These are phyloP conservation scores for Trimorus sp. DNA, from an alignment of 2,888 invertebrate genomes.

Conservation along the genomic window DNA sequence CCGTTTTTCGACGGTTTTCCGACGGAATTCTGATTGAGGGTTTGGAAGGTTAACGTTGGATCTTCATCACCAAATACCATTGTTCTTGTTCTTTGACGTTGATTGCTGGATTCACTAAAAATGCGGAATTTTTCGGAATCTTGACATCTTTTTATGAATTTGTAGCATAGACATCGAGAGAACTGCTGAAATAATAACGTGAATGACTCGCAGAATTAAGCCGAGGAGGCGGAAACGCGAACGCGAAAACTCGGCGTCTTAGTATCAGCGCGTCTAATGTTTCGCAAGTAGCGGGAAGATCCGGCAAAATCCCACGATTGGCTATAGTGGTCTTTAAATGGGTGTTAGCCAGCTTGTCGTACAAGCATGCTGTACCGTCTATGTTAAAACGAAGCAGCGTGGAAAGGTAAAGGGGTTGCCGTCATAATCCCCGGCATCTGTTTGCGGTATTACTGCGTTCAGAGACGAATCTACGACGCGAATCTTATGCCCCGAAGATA, in stretches of 20 bases:
- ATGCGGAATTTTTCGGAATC: not conserved
- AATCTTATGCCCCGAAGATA: slow-evolving; percentile 56
- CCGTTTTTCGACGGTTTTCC: too few relatives aligned
- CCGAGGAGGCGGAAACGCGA: slow-evolving; percentile 15
- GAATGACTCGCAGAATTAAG: slow-evolving; percentile 27
- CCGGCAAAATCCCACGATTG: slow-evolving; percentile 69
- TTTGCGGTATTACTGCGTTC: slow-evolving; percentile 77
- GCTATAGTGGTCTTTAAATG: slow-evolving; percentile 70
- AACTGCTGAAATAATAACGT: slow-evolving; percentile 14
- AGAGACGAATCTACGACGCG: slow-evolving; percentile 74
- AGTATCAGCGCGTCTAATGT: slow-evolving; percentile 46
- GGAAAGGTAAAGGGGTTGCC: slow-evolving; percentile 73
- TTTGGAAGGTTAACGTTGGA: too few relatives aligned
- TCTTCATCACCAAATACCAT: too few relatives aligned
- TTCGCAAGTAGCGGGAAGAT: slow-evolving; percentile 66
- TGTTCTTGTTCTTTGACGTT: too few relatives aligned
- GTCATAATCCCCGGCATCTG: slow-evolving; percentile 77
- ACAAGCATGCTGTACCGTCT: slow-evolving; percentile 64
- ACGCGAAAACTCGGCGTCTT: slow-evolving; percentile 25
- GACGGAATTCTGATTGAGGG: too few relatives aligned
- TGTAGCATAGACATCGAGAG: not conserved
- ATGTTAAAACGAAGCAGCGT: slow-evolving; percentile 71
- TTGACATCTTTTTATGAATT: too few relatives aligned
- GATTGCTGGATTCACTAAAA: not conserved
- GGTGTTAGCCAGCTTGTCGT: slow-evolving; percentile 71